phyloP scores from a whole-genome alignment of 2,888 invertebrate species.

The Ernsta delagoae region DNA sequence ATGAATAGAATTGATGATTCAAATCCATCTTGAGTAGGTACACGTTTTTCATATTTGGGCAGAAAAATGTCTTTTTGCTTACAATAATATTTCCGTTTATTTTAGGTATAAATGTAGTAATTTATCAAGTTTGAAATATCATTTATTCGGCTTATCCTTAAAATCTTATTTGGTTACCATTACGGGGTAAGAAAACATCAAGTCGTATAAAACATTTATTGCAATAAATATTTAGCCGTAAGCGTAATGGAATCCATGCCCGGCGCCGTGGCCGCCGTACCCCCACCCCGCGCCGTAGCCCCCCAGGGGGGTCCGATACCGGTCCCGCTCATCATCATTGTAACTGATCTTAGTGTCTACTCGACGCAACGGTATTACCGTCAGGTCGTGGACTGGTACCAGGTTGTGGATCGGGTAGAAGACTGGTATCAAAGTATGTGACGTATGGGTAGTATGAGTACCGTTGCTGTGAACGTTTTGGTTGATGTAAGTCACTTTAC shows the following conservation, averaged over 20 bases:
- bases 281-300: constrained; percentile 71
- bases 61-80: too few relatives aligned
- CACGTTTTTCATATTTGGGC: too few relatives aligned
- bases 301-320: constrained; percentile 67
- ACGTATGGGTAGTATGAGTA: too few relatives aligned
- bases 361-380: constrained; percentile 70
- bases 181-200: constrained; percentile 8
- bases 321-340: constrained; percentile 52
- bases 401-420: constrained; percentile 50
- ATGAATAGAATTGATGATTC: too few relatives aligned
- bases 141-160: too few relatives aligned
- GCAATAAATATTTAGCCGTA: constrained; percentile 53
- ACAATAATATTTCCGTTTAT: too few relatives aligned
- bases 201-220: constrained; percentile 17
- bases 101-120: too few relatives aligned
- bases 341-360: constrained; percentile 43
- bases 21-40: too few relatives aligned
- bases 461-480: constrained; percentile 8
- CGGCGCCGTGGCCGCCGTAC: constrained; percentile 74
- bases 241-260: constrained; percentile 71
- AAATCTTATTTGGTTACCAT: too few relatives aligned
- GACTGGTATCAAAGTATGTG: constrained; percentile 35
- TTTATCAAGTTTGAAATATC: too few relatives aligned
- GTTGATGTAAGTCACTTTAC: constrained; percentile 37
- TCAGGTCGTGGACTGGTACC: constrained; percentile 66